Conservation (phyloP, 1,140 invertebrate species). For the Acromyrmex charruanus region DNA sequence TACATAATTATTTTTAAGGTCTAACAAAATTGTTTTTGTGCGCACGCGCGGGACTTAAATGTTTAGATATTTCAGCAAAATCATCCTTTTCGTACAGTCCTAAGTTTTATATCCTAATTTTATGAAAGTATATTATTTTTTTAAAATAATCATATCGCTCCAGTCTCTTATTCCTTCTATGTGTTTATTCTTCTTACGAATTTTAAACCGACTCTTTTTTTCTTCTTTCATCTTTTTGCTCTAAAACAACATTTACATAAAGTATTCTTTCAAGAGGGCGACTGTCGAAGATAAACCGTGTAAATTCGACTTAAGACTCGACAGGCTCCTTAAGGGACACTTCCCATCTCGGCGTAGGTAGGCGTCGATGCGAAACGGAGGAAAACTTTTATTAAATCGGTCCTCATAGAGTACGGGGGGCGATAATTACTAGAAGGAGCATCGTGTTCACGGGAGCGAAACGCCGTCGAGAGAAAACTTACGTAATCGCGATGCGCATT, state of each 20-base stretch:
- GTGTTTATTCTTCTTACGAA: not conserved
- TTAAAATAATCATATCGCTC: not conserved
- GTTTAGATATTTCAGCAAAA: too few relatives aligned
- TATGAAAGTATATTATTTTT: not conserved
- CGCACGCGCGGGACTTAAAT: too few relatives aligned
- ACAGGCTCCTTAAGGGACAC: constrained; percentile 18
- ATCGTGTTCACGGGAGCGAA: constrained; percentile 55
- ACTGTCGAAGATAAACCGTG: constrained; percentile 33
- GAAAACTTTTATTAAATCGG: constrained; percentile 65
- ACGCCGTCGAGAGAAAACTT: constrained; percentile 56
- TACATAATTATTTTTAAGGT: too few relatives aligned
- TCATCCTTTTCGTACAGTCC: not conserved
- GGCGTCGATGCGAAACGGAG: constrained; percentile 49
- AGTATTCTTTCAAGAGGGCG: not conserved
- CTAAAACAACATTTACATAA: constrained; percentile 31
- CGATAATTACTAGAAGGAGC: constrained; percentile 56
- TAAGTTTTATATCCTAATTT: not conserved
- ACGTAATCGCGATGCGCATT: constrained; percentile 55
- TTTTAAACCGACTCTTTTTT: constrained; percentile 5
- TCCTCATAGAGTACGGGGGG: constrained; percentile 29
- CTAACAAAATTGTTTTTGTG: too few relatives aligned
- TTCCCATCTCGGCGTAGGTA: not conserved
- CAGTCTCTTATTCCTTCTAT: not conserved
- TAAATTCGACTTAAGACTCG: constrained; percentile 51
- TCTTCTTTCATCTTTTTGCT: not conserved